These are phyloP conservation scores for Montipora cactus DNA, from an alignment of 64 coral and sea anemone species.

Conservation along the genomic window DNA sequence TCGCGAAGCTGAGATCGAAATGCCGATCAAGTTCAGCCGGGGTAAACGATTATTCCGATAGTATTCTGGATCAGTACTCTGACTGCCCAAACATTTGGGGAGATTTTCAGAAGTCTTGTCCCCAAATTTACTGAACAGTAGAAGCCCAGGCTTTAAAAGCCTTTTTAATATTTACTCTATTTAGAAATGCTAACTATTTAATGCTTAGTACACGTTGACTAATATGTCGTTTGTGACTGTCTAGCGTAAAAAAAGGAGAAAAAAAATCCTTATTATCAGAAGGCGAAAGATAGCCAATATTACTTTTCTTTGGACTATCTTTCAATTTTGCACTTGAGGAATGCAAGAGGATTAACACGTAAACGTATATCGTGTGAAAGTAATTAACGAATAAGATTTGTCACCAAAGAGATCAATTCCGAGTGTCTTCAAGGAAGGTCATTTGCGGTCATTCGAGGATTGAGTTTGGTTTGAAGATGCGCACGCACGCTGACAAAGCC, in stretches of 20 bases:
- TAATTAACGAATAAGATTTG: not conserved
- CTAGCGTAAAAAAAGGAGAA: not conserved
- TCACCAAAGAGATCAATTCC: not conserved
- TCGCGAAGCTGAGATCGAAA: conserved; percentile 35
- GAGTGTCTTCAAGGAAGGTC: not conserved
- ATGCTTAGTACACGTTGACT: not conserved
- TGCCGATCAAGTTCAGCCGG: conserved; percentile 9
- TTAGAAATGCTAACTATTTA: conserved; percentile 38
- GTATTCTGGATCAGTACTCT: not conserved
- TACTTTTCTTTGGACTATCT: too few relatives aligned
- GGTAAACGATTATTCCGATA: not conserved
- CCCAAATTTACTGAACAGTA: not conserved
- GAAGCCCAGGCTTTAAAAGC: not conserved
- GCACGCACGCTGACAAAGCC: too few relatives aligned
- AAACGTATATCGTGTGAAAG: not conserved
- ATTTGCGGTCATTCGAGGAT: not conserved
- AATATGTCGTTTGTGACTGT: not conserved
- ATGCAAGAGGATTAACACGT: not conserved
- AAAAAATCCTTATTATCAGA: not conserved
- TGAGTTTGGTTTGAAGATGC: not conserved
- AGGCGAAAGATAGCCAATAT: not conserved
- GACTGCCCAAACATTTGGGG: conserved; percentile 28
- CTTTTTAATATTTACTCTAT: not conserved
- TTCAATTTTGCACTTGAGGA: not conserved
- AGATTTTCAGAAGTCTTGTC: not conserved